A percentile compares a stretch with the other conserved stretches of the same genome.
These are phyloP conservation scores for Danio choprae DNA, from an alignment of 2,797 vertebrate genomes.

Conservation along the genomic window DNA sequence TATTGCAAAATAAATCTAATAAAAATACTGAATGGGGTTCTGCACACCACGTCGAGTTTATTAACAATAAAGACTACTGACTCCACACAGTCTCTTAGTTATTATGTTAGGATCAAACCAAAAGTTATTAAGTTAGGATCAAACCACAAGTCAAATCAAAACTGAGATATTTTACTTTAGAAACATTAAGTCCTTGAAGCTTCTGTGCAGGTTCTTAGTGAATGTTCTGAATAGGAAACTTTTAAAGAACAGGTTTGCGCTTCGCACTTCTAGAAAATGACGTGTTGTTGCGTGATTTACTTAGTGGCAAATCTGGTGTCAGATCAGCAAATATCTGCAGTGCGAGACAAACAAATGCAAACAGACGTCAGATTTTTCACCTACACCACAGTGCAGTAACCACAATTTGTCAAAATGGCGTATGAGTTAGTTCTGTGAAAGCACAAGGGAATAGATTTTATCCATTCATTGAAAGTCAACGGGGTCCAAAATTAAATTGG, in stretches of 20 bases:
- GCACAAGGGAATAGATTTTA: not conserved
- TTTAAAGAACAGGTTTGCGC: not conserved
- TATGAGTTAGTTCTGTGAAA: not conserved
- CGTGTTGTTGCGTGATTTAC: conserved; percentile 47
- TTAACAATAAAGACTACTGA: not conserved
- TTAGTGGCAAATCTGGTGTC: conserved; percentile 38
- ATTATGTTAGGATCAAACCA: not conserved
- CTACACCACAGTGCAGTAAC: not conserved
- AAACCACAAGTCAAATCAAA: not conserved
- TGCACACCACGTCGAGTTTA: not conserved
- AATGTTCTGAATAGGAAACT: not conserved
- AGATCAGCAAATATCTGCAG: conserved; percentile 50
- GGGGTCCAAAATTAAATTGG: not conserved
- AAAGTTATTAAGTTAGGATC: no score
- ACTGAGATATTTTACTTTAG: not conserved
- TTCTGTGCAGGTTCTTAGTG: not conserved
- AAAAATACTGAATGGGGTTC: not conserved
- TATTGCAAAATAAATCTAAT: no score
- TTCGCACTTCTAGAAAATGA: not conserved
- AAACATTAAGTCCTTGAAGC: not conserved
- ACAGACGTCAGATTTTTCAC: not conserved
- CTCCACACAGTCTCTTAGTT: no score
- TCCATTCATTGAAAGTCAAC: not conserved
- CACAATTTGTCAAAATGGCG: not conserved
- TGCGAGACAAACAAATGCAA: not conserved